These are phyloP conservation scores for Henicopernis longicauda DNA, from an alignment of 2,113 vertebrate species.

Conservation along the genomic window DNA sequence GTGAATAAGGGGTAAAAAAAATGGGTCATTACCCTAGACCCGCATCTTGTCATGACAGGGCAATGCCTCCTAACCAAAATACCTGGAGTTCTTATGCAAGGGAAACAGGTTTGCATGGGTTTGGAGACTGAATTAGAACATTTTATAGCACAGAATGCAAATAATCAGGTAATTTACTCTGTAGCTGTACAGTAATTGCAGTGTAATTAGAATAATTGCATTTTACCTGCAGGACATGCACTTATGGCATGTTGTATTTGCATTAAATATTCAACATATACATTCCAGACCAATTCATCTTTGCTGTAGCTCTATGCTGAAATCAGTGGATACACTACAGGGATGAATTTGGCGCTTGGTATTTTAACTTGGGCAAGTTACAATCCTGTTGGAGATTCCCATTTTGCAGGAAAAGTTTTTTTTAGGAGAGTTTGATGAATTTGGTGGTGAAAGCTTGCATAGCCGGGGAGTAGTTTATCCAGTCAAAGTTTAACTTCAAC, in stretches of 20 bases:
- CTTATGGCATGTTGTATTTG: constrained; percentile 34
- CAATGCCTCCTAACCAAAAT: not conserved
- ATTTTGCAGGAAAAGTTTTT: not conserved
- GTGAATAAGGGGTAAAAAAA: not conserved
- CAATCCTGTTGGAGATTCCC: not conserved
- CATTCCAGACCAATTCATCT: constrained; percentile 11
- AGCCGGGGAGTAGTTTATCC: not conserved
- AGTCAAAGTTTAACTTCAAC: not conserved
- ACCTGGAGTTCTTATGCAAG: not conserved
- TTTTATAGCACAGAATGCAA: constrained; percentile 37
- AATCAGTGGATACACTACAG: not conserved
- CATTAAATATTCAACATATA: constrained; percentile 44
- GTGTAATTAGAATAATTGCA: constrained; percentile 63
- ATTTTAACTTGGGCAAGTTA: not conserved
- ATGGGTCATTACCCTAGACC: not conserved
- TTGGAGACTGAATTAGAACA: constrained; percentile 1
- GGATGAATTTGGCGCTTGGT: not conserved
- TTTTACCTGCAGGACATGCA: constrained; percentile 50
- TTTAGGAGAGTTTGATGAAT: not conserved
- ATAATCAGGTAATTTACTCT: constrained; percentile 57
- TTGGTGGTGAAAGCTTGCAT: not conserved
- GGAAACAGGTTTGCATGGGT: not conserved
- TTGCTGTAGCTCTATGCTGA: not conserved
- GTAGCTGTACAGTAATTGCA: constrained; percentile 46
- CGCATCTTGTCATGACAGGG: rapidly evolving